phyloP scores from a whole-genome alignment of 2,888 invertebrate species.

The Halocaridina rubra region DNA sequence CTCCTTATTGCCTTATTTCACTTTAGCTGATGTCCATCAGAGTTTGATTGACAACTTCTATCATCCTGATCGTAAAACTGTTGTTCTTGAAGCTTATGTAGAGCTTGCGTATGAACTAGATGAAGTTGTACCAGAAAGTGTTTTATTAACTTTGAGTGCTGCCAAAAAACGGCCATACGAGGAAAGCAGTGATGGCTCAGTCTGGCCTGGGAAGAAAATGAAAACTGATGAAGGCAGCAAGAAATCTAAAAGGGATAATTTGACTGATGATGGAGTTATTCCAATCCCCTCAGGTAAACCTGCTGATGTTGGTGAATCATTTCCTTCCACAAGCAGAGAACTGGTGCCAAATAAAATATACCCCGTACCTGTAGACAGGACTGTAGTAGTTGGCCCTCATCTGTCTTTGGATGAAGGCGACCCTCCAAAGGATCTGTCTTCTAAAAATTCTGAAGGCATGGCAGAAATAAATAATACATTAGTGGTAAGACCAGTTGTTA shows the following conservation, averaged over 20 bases:
- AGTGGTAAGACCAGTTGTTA: no score
- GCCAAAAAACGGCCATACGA: slow-evolving; percentile 24
- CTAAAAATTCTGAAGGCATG: no score
- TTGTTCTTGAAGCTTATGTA: slow-evolving; percentile 27
- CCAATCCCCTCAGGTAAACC: neutral
- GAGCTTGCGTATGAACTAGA: slow-evolving; percentile 31
- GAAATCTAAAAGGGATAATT: neutral
- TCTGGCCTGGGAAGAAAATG: slow-evolving; percentile 1
- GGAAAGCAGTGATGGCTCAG: neutral
- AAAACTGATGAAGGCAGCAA: neutral
- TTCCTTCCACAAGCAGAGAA: neutral
- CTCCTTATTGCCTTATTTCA: slow-evolving; percentile 42
- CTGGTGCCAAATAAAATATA: neutral
- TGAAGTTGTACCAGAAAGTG: slow-evolving; percentile 30
- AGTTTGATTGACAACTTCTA: slow-evolving; percentile 28
- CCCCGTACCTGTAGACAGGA: no score
- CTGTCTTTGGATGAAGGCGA: neutral
- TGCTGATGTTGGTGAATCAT: neutral
- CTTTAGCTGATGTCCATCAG: slow-evolving; percentile 31
- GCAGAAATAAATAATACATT: neutral
- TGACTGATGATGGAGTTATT: neutral
- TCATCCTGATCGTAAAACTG: slow-evolving; percentile 35
- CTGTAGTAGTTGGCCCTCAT: neutral
- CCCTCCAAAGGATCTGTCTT: no score
- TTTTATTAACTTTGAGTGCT: slow-evolving; percentile 28